phyloP scores from a whole-genome alignment of 2,113 vertebrate genomes.

The Clinocottus analis region DNA sequence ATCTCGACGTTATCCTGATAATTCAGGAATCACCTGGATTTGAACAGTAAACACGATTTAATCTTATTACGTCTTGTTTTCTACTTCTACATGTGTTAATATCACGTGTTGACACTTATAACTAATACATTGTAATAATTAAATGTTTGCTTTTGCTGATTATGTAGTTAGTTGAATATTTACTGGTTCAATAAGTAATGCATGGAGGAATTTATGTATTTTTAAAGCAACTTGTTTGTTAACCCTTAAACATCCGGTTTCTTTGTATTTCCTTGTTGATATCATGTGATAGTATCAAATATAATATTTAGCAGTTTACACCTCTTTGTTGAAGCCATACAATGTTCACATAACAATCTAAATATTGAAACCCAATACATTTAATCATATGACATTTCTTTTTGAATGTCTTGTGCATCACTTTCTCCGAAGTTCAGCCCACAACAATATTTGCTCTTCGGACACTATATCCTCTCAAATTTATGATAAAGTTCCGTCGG shows the following conservation, averaged over 20 bases:
- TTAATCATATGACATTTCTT: too few relatives aligned
- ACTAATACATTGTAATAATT: not conserved
- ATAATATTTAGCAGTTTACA: not conserved
- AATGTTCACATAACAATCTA: not conserved
- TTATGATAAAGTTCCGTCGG: slow-evolving; percentile 6
- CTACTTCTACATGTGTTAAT: not conserved
- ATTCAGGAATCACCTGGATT: not conserved
- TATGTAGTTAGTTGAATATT: not conserved
- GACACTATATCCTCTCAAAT: not conserved
- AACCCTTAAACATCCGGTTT: not conserved
- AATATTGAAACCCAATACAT: slow-evolving; percentile 15
- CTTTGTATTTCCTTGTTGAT: not conserved
- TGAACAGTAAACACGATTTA: not conserved
- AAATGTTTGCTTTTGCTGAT: not conserved
- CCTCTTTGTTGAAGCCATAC: not conserved
- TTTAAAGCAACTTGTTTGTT: not conserved
- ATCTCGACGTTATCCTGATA: not conserved
- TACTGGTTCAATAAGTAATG: not conserved
- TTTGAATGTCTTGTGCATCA: slow-evolving; percentile 5
- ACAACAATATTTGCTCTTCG: not conserved
- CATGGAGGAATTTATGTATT: not conserved
- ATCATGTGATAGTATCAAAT: not conserved
- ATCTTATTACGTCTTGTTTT: not conserved
- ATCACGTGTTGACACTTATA: not conserved
- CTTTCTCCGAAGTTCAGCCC: not conserved